Evolutionary conservation across 2,797 vertebrate genomes (phyloP), one percentile per base, ranked within the genome.

Genomic region (Ispidina picta): DNA sequence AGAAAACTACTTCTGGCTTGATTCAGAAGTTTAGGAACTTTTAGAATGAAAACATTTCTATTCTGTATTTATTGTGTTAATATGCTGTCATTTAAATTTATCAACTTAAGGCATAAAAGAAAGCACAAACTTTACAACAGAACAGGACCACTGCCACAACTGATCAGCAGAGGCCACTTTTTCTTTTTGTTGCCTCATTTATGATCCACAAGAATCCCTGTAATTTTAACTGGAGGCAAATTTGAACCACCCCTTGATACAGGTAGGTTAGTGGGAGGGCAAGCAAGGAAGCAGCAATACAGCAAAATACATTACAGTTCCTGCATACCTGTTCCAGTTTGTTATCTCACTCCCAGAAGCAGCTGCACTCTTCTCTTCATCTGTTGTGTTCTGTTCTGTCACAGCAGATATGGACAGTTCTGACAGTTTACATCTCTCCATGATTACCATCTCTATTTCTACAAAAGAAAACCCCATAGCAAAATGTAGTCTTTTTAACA

Each of bases 401-500:
- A 98, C 91, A 2, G 92, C 10, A 60, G 92, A 77, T 51, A 94
- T 44, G 7, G 97, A 96, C 23, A 98, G 86, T 72, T 99, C 98
- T 0, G 98, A 97, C 66, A 98, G 96, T 80, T 98, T 99, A 94
- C 98, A 98, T 81, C 98, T 98, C 89, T 99, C 99, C 99, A 99
- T 99, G 95, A 99, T 99, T 90, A 99, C 99, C 99, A 99, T 99
- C 97, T 99, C 99, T 58, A 99, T 99, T 97, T 99, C 99, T 99
- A 39, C 89, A 94, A 85, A 31, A 63, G 41, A 28, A 65, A 52
- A 68, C 29, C 15, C 14, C 3, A 60, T 9, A 78, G 0, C 28
- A 52, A 81, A 35, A 58, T 39, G n/a, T 17, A 4, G 0, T 43
- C 55, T 65, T 85, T 83, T 74, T 15, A 79, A 56, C 20, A 31